phyloP scores from a whole-genome alignment of 1,140 invertebrate genomes.

The Drosophila athabasca region DNA sequence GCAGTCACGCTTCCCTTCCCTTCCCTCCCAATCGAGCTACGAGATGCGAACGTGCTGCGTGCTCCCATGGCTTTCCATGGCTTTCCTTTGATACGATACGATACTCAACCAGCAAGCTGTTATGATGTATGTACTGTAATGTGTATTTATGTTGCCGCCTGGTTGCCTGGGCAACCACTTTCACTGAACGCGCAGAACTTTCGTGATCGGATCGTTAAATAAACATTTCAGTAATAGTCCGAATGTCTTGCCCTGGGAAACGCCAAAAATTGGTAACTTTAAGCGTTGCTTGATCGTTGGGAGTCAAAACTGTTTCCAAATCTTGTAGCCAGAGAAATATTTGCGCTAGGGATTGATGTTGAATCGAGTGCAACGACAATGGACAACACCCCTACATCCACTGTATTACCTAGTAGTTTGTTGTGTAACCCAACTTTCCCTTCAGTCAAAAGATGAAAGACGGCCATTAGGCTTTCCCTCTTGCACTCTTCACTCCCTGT shows the following conservation, averaged over 20 bases:
- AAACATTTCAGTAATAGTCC: not conserved
- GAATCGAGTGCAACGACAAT: slow-evolving; percentile 33
- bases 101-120: too few species aligned
- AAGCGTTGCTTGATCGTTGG: not conserved
- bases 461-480: slow-evolving; percentile 36
- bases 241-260: too few species aligned
- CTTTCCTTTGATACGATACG: too few species aligned
- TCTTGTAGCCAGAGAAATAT: slow-evolving; percentile 1
- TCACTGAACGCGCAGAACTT: slow-evolving; percentile 16
- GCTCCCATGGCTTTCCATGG: too few species aligned
- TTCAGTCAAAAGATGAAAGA: slow-evolving; percentile 26
- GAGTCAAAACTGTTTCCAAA: slow-evolving; percentile 28
- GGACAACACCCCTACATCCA: not conserved
- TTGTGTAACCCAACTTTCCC: slow-evolving; percentile 48
- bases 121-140: too few species aligned
- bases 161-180: slow-evolving; percentile 3
- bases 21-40: too few species aligned
- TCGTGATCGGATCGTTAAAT: slow-evolving; percentile 7
- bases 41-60: too few species aligned
- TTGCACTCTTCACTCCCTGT: slow-evolving; percentile 5
- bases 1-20: too few species aligned
- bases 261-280: not conserved
- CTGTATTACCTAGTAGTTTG: slow-evolving; percentile 2
- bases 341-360: slow-evolving; percentile 11
- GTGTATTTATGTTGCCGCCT: too few species aligned